Base-by-base conservation (phyloP, 2,888 invertebrate genomes). In the Mongoloraphidia duomilia region DNA sequence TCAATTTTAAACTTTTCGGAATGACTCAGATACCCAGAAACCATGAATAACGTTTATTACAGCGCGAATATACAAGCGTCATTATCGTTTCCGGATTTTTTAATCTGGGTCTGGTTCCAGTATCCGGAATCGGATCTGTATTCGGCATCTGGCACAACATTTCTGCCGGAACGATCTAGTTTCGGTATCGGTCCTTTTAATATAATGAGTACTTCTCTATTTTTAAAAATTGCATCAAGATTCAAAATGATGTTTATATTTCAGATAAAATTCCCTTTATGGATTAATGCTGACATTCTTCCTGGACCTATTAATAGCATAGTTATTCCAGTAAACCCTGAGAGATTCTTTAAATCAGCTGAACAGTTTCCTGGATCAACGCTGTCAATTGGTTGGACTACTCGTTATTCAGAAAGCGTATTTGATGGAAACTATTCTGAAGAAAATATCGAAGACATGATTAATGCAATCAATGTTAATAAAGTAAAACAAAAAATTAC, bases 211-310 rank as follows among this genome's bases (percentile, higher is more conserved):
- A 26, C 26, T 26, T 26, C 6, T 26, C 26, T 6, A 26, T 26
- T 6, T 6, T 26, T 3, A 3, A 26, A 26, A 26, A 26, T 26
- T 1, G 26, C 26, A 26, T 6, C 3, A 26, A 26, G 3, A 26
- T 26, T 26, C 3, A 26, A 26, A 26, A 26, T 26, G 26, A 41
- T 42, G 33, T 55, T 54, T 41, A 33, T 46, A 36, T 61, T 65
- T 40, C 64, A 88, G 84, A 68, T 80, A 56, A 70, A 66, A 0
- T 80, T 80, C 59, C 90, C 90, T 0, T 63, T 93, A 4, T 90
- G 89, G 87, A 65, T 93, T 50, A 93, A 93, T 64, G 91, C 92
- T 0, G 93, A 93, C 64, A 86, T 93, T 54, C 67, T 88, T 6
- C 62, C 69, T 0, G 92, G 92, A 0, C 91, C 91, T 1, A 75